A percentile compares a stretch with the other conserved stretches of the same genome.
Evolutionary conservation across 53 echinoderm and acorn worm species (phyloP).

Genomic region (Crossaster papposus): DNA sequence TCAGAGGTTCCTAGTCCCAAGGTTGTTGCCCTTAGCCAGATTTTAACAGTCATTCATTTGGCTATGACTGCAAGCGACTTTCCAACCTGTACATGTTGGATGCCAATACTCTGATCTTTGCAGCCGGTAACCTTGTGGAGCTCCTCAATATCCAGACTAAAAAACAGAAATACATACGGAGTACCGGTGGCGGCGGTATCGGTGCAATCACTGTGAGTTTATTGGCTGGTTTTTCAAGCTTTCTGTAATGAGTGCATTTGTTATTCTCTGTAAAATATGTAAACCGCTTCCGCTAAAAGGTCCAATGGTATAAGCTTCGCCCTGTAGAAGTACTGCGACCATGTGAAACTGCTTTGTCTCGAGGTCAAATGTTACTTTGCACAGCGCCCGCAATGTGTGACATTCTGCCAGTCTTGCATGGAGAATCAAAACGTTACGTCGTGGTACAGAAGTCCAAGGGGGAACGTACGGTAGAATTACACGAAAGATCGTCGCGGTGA

Average conservation of each 20-base stretch:
- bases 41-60: constrained; percentile 87
- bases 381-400: too few species aligned
- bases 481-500: too few species aligned
- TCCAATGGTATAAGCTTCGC: too few species aligned
- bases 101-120: constrained; percentile 89
- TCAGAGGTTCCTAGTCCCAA: not conserved
- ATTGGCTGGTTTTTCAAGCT: not conserved
- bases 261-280: not conserved
- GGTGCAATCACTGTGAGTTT: constrained; percentile 91
- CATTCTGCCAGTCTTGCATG: too few species aligned
- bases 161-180: constrained; percentile 89
- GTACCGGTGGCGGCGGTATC: constrained; percentile 92
- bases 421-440: too few species aligned
- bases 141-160: constrained; percentile 83
- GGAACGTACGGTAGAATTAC: too few species aligned
- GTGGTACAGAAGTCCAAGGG: too few species aligned
- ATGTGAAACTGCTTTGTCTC: too few species aligned
- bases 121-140: constrained; percentile 90
- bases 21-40: constrained; percentile 46
- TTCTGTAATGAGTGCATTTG: not conserved
- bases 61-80: constrained; percentile 91
- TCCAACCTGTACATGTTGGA: constrained; percentile 94
- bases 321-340: too few species aligned
- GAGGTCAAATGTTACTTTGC: too few species aligned
- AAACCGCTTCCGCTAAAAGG: too few species aligned